A percentile compares a stretch with the other conserved stretches of the same genome.
These are phyloP conservation scores for Luidia sarsii DNA, from an alignment of 53 echinoderm and acorn worm genomes.

Conservation along the genomic window DNA sequence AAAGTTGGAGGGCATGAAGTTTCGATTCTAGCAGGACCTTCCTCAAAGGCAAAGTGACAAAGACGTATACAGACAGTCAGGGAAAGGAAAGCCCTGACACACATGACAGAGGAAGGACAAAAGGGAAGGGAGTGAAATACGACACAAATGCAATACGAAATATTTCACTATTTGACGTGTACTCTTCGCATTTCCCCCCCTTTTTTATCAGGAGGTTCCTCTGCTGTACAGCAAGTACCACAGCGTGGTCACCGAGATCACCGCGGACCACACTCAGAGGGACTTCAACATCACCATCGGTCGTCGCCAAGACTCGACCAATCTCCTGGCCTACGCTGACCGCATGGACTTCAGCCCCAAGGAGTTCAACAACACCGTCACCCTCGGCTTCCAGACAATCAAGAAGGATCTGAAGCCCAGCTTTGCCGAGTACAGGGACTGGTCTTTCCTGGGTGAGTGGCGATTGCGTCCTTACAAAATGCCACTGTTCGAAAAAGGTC, in stretches of 20 bases:
- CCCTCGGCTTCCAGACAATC: slow-evolving; percentile 30
- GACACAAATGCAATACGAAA: too few species aligned
- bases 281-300: slow-evolving; percentile 37
- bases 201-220: slow-evolving; percentile 33
- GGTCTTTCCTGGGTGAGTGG: slow-evolving; percentile 44
- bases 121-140: too few species aligned
- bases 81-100: too few species aligned
- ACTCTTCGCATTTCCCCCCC: neutral
- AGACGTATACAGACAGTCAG: too few species aligned
- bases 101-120: too few species aligned
- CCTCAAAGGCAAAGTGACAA: too few species aligned
- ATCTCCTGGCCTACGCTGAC: slow-evolving; percentile 27
- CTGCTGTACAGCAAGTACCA: slow-evolving; percentile 40
- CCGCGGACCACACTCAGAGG: neutral
- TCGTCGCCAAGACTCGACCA: neutral
- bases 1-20: too few species aligned
- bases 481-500: too few species aligned
- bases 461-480: too few species aligned
- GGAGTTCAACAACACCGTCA: slow-evolving; percentile 54
- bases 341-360: slow-evolving; percentile 38
- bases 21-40: too few species aligned
- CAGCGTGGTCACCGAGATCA: neutral
- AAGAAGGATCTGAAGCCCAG: slow-evolving; percentile 36
- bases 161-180: too few species aligned
- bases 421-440: slow-evolving; percentile 18